phyloP scores from a whole-genome alignment of 2,113 vertebrate species.

The Cinclus mexicanus region DNA sequence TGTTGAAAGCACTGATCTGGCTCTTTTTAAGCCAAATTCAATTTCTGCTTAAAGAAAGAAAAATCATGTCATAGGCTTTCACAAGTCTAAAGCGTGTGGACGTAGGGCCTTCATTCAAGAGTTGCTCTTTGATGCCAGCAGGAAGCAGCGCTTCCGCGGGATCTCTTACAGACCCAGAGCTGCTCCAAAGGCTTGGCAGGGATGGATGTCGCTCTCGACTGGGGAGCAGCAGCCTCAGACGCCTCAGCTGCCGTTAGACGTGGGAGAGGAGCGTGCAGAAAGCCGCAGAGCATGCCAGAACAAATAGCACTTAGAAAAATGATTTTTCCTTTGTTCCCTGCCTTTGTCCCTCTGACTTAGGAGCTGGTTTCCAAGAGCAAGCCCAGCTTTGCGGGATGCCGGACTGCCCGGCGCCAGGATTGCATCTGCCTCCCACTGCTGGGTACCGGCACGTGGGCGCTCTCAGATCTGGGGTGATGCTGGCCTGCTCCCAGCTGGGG shows the following conservation, averaged over 20 bases:
- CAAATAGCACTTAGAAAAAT: constrained; percentile 41
- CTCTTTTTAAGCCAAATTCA: background rate
- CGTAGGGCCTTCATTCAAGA: background rate
- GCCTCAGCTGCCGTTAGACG: background rate
- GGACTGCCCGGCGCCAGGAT: background rate
- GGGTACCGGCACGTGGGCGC: accelerated
- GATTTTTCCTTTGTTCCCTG: constrained; percentile 36
- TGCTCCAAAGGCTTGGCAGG: constrained; percentile 27
- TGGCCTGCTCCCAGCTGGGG: background rate
- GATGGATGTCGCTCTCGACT: background rate
- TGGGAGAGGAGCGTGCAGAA: background rate
- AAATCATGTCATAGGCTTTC: background rate
- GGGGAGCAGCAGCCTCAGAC: background rate
- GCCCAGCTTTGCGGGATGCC: background rate
- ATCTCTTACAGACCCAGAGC: background rate
- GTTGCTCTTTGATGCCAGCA: constrained; percentile 42
- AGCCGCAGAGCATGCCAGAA: constrained; percentile 7
- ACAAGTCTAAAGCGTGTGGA: background rate
- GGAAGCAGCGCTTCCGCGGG: constrained; percentile 5
- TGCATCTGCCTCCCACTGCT: background rate
- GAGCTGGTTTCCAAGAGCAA: background rate
- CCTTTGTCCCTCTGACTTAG: background rate
- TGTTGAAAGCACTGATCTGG: background rate
- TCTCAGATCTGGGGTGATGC: background rate
- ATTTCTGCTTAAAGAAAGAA: background rate